A percentile compares a stretch with the other conserved stretches of the same genome.
These are phyloP conservation scores for Orussus abietinus DNA, from an alignment of 1,140 invertebrate species.

Conservation along the genomic window DNA sequence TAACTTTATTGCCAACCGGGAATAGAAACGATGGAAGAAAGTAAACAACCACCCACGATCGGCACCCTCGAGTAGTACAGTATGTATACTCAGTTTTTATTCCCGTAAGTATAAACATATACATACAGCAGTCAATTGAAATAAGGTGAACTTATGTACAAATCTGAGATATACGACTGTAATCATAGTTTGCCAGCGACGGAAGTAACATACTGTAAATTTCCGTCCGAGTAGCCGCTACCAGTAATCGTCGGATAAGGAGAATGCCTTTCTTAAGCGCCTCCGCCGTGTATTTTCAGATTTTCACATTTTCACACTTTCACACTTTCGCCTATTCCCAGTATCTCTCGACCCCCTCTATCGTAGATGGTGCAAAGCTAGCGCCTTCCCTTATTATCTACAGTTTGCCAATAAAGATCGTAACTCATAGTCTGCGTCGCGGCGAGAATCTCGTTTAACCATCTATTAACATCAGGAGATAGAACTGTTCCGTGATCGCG, in stretches of 20 bases:
- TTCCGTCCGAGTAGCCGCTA: too few species aligned
- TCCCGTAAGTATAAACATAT: conserved; percentile 33
- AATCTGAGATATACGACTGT: conserved; percentile 18
- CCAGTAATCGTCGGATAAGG: conserved; percentile 12
- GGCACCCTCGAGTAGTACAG: too few species aligned
- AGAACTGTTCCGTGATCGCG: not conserved
- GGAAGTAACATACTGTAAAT: too few species aligned
- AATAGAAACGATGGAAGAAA: too few species aligned
- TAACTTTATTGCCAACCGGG: too few species aligned
- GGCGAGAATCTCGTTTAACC: conserved; percentile 5
- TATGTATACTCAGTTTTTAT: too few species aligned
- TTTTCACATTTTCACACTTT: not conserved
- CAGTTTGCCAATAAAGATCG: conserved; percentile 19
- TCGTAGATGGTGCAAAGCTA: too few species aligned
- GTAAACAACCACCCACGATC: too few species aligned
- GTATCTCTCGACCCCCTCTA: too few species aligned
- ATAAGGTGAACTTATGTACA: conserved; percentile 18
- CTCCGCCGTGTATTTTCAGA: conserved; percentile 3
- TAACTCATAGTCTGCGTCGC: conserved; percentile 19
- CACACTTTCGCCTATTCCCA: too few species aligned
- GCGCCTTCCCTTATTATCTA: too few species aligned
- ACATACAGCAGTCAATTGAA: conserved; percentile 28
- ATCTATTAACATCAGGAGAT: not conserved
- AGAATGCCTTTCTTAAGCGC: not conserved
- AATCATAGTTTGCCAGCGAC: conserved; percentile 12